Conservation (phyloP, 2,113 vertebrate species). For the Phrynosoma platyrhinos region DNA sequence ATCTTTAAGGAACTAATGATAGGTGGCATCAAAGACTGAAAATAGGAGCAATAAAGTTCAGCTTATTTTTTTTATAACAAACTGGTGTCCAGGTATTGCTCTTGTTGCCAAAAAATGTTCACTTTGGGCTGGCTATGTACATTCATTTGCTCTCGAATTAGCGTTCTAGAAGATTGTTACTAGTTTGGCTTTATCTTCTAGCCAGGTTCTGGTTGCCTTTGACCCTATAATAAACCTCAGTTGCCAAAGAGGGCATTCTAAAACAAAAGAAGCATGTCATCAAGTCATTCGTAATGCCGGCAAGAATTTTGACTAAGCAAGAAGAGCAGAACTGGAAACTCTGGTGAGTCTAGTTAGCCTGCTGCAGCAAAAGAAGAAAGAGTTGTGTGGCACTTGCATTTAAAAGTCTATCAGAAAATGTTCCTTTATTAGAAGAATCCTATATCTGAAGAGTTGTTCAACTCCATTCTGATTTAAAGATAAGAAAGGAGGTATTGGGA, state of each 20-base stretch:
- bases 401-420: no score
- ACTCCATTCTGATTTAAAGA: no score
- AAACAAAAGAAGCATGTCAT: not conserved
- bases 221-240: conserved; percentile 9
- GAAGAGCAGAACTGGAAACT: not conserved
- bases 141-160: not conserved
- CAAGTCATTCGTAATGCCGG: not conserved
- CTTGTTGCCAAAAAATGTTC: conserved; percentile 12
- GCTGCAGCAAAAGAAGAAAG: no score
- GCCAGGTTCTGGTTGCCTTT: not conserved
- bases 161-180: not conserved
- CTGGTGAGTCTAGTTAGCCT: no score
- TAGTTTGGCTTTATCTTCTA: not conserved
- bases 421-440: not conserved
- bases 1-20: conserved; percentile 31
- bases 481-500: no score
- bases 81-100: not conserved
- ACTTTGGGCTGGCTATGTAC: not conserved
- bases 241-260: not conserved
- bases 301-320: not conserved
- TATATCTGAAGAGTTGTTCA: no score
- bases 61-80: not conserved
- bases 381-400: no score
- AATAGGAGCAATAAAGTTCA: conserved; percentile 5
- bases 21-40: conserved; percentile 10